Base-by-base conservation (phyloP, 2,888 invertebrate species). In the Actias luna region DNA sequence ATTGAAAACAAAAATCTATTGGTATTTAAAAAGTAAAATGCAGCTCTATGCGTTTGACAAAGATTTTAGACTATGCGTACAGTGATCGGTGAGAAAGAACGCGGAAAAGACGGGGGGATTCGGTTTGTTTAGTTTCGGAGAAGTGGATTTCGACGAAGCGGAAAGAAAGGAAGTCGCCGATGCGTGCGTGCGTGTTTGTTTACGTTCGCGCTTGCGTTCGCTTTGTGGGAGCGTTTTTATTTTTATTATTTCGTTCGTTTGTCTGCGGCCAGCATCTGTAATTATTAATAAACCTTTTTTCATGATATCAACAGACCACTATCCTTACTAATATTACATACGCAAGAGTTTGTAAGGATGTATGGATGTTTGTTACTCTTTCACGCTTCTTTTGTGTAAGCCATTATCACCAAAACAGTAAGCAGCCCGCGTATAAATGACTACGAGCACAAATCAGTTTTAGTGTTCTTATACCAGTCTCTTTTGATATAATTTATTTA, bases 131-230 rank as follows among this genome's bases (percentile, higher is more conserved):
- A 59, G 52, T 39, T 85, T 83, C 79, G 71, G 71, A 76, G 84
- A 84, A 85, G 70, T 73, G 75, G 76, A 76, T 73, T 82, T 83
- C 81, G 73, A 31, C 74, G 82, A 83, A 84, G 70, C 77, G 79
- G 79, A 78, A 82, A 83, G 79, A 82, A 80, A 76, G 84, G 85
- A 80, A 80, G 77, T 80, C 75, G 80, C 76, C 74, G 78, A 74
- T 78, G 74, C 70, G 65, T 74, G 74, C 70, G 66, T 70, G 67
- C 74, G 71, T 73, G 70, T 78, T 80, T 84, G 82, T 84, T 84
- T 84, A 82, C 79, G 67, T 72, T 67, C 14, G 67, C 63, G 69
- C 61, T 35, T 61, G 64, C 59, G 60, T 35, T 60, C n/a, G 46
- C 22, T 42, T 62, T 39, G 29, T 39, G 29, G 42, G 42, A 14